These are phyloP conservation scores for Lasioglossum morio DNA, from an alignment of 2,888 invertebrate genomes.

Conservation along the genomic window DNA sequence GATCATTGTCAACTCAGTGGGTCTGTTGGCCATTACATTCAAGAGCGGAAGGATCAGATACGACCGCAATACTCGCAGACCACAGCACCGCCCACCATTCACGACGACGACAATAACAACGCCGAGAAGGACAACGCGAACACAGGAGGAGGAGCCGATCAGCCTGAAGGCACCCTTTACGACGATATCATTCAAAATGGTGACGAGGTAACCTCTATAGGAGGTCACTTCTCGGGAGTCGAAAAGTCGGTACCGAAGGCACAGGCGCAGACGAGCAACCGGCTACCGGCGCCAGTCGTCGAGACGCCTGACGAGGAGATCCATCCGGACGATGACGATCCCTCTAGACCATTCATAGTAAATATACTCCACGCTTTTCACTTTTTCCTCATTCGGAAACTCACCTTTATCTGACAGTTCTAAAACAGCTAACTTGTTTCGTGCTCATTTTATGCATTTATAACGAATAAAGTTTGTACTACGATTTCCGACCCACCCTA, in stretches of 20 bases:
- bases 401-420: background rate
- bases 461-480: too few species aligned
- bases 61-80: constrained; percentile 83
- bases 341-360: constrained; percentile 80
- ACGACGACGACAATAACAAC: constrained; percentile 83
- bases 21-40: constrained; percentile 85
- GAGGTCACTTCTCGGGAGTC: constrained; percentile 84
- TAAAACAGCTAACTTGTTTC: background rate
- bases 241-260: constrained; percentile 84
- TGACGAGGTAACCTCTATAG: constrained; percentile 84
- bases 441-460: background rate
- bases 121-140: constrained; percentile 77
- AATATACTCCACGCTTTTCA: constrained; percentile 36
- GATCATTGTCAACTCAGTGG: constrained; percentile 94
- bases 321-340: constrained; percentile 73
- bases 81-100: constrained; percentile 67
- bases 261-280: constrained; percentile 81
- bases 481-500: too few species aligned
- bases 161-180: constrained; percentile 86
- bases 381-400: background rate
- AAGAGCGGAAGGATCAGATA: constrained; percentile 86
- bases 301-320: constrained; percentile 74
- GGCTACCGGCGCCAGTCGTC: constrained; percentile 71
- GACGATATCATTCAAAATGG: constrained; percentile 88
- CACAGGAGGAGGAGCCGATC: constrained; percentile 86